A percentile compares a stretch with the other conserved stretches of the same genome.
phyloP scores from a whole-genome alignment of 2,113 vertebrate species.

The Neolamprologus modestus region DNA sequence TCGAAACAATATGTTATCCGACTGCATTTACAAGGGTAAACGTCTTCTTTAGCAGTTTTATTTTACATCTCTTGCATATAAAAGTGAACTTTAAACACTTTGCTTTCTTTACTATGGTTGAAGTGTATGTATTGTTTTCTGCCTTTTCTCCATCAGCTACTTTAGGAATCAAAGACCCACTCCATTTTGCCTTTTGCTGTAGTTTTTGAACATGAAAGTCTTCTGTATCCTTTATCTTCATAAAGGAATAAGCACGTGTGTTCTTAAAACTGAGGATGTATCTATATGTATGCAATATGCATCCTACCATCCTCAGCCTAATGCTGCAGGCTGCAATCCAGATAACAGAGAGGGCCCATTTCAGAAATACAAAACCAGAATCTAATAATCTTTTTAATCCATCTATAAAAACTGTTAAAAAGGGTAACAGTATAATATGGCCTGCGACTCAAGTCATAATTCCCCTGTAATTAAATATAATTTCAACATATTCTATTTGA shows the following conservation, averaged over 20 bases:
- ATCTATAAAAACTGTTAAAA: neutral
- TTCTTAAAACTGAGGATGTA: neutral
- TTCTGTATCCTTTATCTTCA: neutral
- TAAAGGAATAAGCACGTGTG: fast-evolving
- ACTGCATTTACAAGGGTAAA: neutral
- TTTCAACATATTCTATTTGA: neutral
- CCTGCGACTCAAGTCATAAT: neutral
- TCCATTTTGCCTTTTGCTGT: neutral
- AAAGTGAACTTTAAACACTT: neutral
- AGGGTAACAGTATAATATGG: neutral
- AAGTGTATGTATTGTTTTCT: neutral
- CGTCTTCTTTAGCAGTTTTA: neutral
- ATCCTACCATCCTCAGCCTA: neutral
- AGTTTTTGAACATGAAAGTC: neutral
- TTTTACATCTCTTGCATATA: neutral
- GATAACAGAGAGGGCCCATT: neutral
- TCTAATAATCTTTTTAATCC: neutral
- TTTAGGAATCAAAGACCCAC: neutral
- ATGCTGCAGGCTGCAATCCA: neutral
- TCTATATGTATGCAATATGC: neutral
- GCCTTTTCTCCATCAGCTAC: neutral
- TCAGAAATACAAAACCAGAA: neutral
- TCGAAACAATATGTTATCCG: neutral
- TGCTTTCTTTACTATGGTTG: neutral
- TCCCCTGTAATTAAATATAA: neutral